Base-by-base conservation (phyloP, 1,140 invertebrate genomes). In the Calephelis nemesis region DNA sequence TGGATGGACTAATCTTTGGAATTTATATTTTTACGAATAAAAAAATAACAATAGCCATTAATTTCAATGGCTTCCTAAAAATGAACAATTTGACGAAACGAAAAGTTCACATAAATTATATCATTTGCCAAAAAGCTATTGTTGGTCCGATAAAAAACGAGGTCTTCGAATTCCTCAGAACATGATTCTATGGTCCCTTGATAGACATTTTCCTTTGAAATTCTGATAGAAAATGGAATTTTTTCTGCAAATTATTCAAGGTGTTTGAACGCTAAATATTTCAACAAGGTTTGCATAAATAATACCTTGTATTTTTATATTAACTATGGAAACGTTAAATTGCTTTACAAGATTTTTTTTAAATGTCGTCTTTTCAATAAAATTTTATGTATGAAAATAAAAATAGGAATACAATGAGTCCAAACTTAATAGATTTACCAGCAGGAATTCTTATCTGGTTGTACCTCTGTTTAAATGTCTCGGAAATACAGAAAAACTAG, bases 191-290 rank as follows among this genome's bases (percentile, higher is more conserved):
- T 58, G 52, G 19, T 58, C 52, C 19, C 52, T 58, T 39, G 52
- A 11, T 58, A 58, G 15, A 12, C 52, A 30, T 58, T 58, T 58
- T 58, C 7, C 54, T 40, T 40, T 58, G 30, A 58, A 58, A 58
- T 58, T 58, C 30, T 9, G 54, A 12, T 58, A 30, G 54, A 58
- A 58, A 58, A 58, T 58, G 54, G 54, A 4, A 12, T 58, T 58
- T 58, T 58, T 58, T 58, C 4, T 58, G 39, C 7, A 58, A 58
- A 58, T 39, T 39, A 39, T 58, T 58, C 39, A 11, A 58, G 54
- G 54, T 11, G 54, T 58, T 58, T 58, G 54, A 45, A 45, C 42
- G 42, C 7, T 45, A 45, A 54, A 54, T 54, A 54, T 54, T 54
- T 54, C 15, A 54, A 30, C 52, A 19, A 54, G 19, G 13, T 19